A percentile compares a stretch with the other conserved stretches of the same genome.
These are phyloP conservation scores for Eriocheir sinensis DNA, from an alignment of 1,140 invertebrate genomes.

Conservation along the genomic window DNA sequence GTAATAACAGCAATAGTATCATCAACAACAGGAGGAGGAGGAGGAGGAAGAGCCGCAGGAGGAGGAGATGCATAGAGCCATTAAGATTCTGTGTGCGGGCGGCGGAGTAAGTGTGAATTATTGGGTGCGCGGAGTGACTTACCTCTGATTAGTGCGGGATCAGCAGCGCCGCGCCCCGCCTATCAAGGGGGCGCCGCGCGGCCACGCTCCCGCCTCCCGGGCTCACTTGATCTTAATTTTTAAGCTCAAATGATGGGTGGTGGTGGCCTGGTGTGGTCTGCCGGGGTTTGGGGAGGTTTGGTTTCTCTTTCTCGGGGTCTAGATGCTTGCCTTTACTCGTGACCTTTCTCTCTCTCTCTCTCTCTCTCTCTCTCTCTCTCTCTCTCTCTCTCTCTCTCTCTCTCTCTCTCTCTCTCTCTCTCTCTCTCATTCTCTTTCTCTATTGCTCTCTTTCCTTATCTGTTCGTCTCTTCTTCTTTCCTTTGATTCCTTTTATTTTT, in stretches of 20 bases:
- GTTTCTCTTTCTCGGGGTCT: too few species aligned
- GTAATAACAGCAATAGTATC: neutral
- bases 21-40: neutral
- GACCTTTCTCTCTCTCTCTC: neutral
- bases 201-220: slow-evolving; percentile 32
- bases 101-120: slow-evolving; percentile 61
- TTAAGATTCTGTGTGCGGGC: slow-evolving; percentile 45
- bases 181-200: slow-evolving; percentile 46
- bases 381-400: neutral
- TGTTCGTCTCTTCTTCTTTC: too few species aligned
- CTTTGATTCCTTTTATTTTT: neutral
- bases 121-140: slow-evolving; percentile 57
- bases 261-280: too few species aligned
- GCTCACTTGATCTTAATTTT: slow-evolving; percentile 73
- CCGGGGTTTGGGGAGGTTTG: too few species aligned
- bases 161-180: slow-evolving; percentile 48
- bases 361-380: neutral
- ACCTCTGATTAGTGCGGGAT: slow-evolving; percentile 69
- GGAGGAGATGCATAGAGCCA: slow-evolving; percentile 63
- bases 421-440: neutral
- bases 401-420: neutral
- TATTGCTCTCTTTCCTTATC: too few species aligned
- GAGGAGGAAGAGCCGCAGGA: neutral
- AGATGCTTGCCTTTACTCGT: too few species aligned
- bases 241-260: slow-evolving; percentile 70